phyloP scores from a whole-genome alignment of 2,113 vertebrate species.

The Podocnemis expansa region DNA sequence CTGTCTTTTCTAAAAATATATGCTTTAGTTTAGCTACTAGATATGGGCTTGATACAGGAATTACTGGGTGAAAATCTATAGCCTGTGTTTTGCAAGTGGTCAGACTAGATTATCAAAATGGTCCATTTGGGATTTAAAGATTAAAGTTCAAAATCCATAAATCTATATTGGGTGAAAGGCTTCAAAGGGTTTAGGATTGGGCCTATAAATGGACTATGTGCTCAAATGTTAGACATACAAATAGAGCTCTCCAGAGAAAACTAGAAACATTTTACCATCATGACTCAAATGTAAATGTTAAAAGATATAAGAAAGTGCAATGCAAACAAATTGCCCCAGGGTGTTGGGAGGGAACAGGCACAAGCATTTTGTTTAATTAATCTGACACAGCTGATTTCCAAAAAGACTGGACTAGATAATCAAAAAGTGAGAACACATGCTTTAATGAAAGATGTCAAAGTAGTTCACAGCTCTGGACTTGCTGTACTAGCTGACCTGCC shows the following conservation, averaged over 20 bases:
- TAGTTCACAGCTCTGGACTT: background rate
- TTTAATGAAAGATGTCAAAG: background rate
- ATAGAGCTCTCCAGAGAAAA: background rate
- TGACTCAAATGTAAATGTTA: background rate
- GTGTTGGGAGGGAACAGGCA: background rate
- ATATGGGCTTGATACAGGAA: background rate
- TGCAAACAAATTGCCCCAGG: background rate
- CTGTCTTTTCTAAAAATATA: background rate
- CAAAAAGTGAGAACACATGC: background rate
- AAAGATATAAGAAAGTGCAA: background rate
- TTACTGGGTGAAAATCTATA: background rate
- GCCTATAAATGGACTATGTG: fast-evolving
- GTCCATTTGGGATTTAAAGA: background rate
- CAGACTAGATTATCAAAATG: background rate
- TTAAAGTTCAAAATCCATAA: background rate
- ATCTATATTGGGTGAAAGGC: background rate
- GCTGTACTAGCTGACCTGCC: background rate
- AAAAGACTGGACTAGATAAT: constrained; percentile 3
- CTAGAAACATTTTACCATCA: background rate
- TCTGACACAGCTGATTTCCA: background rate
- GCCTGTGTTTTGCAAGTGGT: background rate
- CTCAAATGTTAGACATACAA: fast-evolving
- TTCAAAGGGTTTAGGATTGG: background rate
- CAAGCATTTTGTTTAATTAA: background rate
- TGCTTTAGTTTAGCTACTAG: background rate